Base-by-base conservation (phyloP, 2,888 invertebrate species). In the Melieria crassipennis region DNA sequence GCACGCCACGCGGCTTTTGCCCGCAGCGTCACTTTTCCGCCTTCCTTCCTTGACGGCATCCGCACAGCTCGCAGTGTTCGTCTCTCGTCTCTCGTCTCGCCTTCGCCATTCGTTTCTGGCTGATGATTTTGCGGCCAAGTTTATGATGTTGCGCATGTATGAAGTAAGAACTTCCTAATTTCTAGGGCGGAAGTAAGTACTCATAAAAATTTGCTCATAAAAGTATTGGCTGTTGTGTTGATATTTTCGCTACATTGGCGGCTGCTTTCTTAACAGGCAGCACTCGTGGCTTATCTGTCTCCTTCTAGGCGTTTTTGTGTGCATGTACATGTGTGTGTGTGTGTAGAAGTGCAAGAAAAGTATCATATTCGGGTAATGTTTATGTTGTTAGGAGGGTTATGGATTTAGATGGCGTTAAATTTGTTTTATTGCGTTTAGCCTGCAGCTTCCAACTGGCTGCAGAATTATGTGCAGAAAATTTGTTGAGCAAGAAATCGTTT, bases 151-250 rank as follows among this genome's bases (percentile, higher is more conserved):
- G 45, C 13, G 60, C 64, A 57, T 57, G 11, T 43, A 70, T 70
- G 65, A 70, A 65, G 65, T 70, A 67, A 68, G 65, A 78, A 79
- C 76, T 80, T 79, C 79, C 82, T 82, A 82, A 82, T 82, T 82
- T 80, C 78, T 81, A 79, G 82, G 82, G 82, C 80, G 82, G 82
- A 82, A 82, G 78, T 80, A 82, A 79, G 82, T 79, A 79, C 78
- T 72, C 76, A 71, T 76, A 76, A 76, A 76, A 74, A 72, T 74
- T 74, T 74, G 70, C 74, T 79, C 81, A 77, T 82, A 81, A 82
- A 82, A 82, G 80, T 65, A 63, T 67, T 65, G 56, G 43, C 65
- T 55, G n/a, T 58, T n/a, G n/a, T 58, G 13, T 65, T 68, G 68
- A 58, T 81, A 77, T 76, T 78, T 7, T 48, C 65, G n/a, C 45